A percentile compares a stretch with the other conserved stretches of the same genome.
These are phyloP conservation scores for Brachionus calyciflorus DNA, from an alignment of 1,140 invertebrate genomes.

Conservation along the genomic window DNA sequence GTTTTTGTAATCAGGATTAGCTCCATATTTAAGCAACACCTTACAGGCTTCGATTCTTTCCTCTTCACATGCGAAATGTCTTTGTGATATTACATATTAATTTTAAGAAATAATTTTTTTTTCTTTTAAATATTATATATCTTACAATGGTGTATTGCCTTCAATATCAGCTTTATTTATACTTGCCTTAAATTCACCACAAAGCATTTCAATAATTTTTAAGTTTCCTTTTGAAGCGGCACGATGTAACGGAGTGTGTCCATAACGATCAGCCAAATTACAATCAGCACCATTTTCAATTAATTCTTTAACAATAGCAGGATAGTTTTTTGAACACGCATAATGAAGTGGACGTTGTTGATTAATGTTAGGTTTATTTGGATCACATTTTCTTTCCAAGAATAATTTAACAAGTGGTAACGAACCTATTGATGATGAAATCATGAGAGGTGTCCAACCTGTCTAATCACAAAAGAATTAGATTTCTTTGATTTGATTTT, in stretches of 20 bases:
- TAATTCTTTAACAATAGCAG: background rate
- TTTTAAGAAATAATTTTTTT: background rate
- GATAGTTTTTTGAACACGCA: slow-evolving; percentile 39
- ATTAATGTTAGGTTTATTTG: slow-evolving; percentile 9
- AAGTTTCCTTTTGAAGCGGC: slow-evolving; percentile 97
- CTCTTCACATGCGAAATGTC: slow-evolving; percentile 44
- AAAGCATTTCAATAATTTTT: slow-evolving; percentile 92
- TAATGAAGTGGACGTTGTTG: slow-evolving; percentile 35
- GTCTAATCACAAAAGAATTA: background rate
- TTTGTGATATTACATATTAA: background rate
- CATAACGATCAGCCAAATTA: slow-evolving; percentile 30
- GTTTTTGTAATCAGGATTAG: slow-evolving; percentile 36
- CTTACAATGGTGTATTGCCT: slow-evolving; percentile 39
- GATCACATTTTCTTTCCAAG: slow-evolving; percentile 8
- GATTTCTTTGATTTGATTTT: background rate
- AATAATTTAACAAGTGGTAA: slow-evolving; percentile 16
- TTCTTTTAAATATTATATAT: background rate
- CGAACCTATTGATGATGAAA: slow-evolving; percentile 19
- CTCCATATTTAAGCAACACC: slow-evolving; percentile 20
- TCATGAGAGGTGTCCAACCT: slow-evolving; percentile 42
- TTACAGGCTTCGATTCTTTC: slow-evolving; percentile 13
- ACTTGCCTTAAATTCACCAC: slow-evolving; percentile 66
- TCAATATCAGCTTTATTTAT: slow-evolving; percentile 2
- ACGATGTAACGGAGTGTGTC: slow-evolving; percentile 85
- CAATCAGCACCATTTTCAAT: slow-evolving; percentile 39